Evolutionary conservation across 64 coral and sea anemone genomes (phyloP), one percentile per base, ranked within the genome.

Genomic region (Pachyseris speciosa): DNA sequence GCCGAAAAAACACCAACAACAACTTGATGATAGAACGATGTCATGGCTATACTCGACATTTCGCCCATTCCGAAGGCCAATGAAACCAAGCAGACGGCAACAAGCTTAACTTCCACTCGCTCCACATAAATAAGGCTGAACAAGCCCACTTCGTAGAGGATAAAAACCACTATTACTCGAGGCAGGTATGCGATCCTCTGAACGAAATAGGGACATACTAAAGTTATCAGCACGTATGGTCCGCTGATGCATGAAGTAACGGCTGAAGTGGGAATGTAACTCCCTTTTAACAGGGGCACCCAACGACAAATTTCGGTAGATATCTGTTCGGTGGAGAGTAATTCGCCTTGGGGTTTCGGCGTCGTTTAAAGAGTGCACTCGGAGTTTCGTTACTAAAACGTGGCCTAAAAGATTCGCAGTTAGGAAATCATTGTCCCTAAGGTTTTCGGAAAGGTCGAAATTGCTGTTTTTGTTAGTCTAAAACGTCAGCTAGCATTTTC

Each of bases 1-100:
- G 89, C 81, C 33, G 81, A 91, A 57, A 83, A 91, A 10, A 81
- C 77, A 20, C 66, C 70, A 41, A 91, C 41, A 37, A 58, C 37
- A n/a, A 43, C 49, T n/a, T 83, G 31, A 11, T 37, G 67, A 33
- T 91, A 91, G 27, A 84, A 80, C 24, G 89, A 69, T 27, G 78
- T 84, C 47, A 91, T 80, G 28, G 89, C 65, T 20, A 91, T 51
- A 73, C 79, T 57, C 36, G 89, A 83, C 65, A 80, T 84, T 52
- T 91, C 89, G 17, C 73, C 78, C 11, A 45, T 66, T 5, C 89
- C 89, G 25, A 59, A 44, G 1, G 48, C 78, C 19, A 91, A 5
- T 24, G 89, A 83, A 2, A 83, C 36, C 44, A 84, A 80, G 2
- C 77, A 80, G 2, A 91, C 78, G 4, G 77, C 76, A 1, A 83